Percentiles rank a stretch among this genome's conserved stretches.
phyloP scores from a whole-genome alignment of 2,797 vertebrate genomes.

The Sebastolobus alascanus region DNA sequence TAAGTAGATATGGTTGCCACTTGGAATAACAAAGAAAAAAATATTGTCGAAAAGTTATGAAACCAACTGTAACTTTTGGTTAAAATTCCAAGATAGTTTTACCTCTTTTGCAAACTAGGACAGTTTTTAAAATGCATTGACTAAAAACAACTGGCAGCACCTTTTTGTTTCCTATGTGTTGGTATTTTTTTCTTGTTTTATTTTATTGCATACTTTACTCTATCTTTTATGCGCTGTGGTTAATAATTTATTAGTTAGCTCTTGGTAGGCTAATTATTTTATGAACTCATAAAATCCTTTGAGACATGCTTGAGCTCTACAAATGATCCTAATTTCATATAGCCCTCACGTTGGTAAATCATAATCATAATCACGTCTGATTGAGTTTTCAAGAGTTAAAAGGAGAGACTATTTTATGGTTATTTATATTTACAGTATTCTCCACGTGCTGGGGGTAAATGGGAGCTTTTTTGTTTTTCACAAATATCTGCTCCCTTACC shows the following conservation, averaged over 20 bases:
- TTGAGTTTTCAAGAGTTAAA: neutral
- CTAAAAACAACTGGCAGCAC: neutral
- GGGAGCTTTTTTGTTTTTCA: neutral
- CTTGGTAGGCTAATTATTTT: neutral
- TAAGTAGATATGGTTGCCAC: too few species aligned
- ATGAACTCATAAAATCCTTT: neutral
- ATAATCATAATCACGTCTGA: neutral
- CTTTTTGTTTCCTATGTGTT: neutral
- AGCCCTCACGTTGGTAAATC: neutral
- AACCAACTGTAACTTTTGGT: neutral
- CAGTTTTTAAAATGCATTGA: too few species aligned
- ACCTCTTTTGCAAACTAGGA: too few species aligned
- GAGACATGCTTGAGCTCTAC: neutral
- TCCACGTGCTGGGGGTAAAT: neutral
- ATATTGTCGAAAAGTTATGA: neutral
- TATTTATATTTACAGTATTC: neutral
- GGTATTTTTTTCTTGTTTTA: neutral
- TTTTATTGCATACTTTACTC: neutral
- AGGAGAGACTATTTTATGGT: neutral
- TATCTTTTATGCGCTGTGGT: neutral
- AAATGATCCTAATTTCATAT: neutral
- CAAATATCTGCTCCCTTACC: neutral
- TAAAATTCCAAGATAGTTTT: neutral
- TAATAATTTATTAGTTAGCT: constrained; percentile 3
- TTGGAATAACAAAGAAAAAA: too few species aligned